A percentile compares a stretch with the other conserved stretches of the same genome.
These are phyloP conservation scores for Vulpes lagopus DNA, from an alignment of 2,113 vertebrate species.

Conservation along the genomic window DNA sequence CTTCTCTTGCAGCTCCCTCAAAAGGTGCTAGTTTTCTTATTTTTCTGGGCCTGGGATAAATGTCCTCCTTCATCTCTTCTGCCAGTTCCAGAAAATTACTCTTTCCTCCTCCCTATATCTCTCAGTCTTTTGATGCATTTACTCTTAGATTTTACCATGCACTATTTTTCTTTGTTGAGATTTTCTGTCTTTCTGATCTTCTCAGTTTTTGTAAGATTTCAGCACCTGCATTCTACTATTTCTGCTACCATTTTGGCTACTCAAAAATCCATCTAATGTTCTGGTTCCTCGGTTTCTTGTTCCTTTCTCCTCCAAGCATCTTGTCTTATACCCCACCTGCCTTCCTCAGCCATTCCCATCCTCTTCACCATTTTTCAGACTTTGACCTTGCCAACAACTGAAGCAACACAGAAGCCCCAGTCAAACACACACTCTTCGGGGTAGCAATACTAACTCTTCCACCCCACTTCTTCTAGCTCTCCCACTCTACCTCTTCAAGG, in stretches of 20 bases:
- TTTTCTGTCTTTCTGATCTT: background rate
- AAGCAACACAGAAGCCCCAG: background rate
- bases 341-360: background rate
- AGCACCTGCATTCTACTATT: background rate
- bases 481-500: background rate
- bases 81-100: background rate
- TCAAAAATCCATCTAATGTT: background rate
- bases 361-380: background rate
- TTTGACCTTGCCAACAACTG: background rate
- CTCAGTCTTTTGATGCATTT: background rate
- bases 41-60: background rate
- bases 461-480: background rate
- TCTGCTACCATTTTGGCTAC: background rate
- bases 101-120: background rate
- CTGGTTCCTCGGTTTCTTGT: background rate
- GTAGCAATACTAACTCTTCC: background rate
- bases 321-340: background rate
- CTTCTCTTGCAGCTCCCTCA: background rate
- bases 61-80: background rate
- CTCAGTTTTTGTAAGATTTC: background rate
- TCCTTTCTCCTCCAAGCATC: background rate
- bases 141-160: background rate
- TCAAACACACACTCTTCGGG: background rate
- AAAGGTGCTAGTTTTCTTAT: background rate
- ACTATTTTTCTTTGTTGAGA: background rate